phyloP scores from a whole-genome alignment of 2,888 invertebrate genomes.

The Muscina levida region DNA sequence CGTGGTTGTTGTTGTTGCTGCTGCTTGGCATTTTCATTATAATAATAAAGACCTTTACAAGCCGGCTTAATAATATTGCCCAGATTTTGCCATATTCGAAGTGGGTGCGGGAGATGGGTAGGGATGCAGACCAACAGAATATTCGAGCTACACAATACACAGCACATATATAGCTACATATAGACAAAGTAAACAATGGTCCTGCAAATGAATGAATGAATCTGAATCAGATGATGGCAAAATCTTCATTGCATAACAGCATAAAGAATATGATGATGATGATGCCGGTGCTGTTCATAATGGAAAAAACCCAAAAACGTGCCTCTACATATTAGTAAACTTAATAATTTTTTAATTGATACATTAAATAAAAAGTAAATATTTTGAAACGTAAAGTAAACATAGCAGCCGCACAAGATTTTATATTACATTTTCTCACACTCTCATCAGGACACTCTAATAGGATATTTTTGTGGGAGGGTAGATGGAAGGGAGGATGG shows the following conservation, averaged over 20 bases:
- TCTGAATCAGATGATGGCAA: not conserved
- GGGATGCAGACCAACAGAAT: constrained; percentile 44
- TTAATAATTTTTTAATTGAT: constrained; percentile 80
- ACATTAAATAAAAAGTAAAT: constrained; percentile 77
- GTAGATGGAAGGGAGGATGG: too few species aligned
- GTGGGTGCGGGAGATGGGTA: constrained; percentile 13
- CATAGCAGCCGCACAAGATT: constrained; percentile 33
- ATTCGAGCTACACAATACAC: constrained; percentile 21
- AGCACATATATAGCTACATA: not conserved
- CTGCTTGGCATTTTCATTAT: constrained; percentile 51
- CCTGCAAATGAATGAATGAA: constrained; percentile 27
- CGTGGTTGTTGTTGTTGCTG: not conserved
- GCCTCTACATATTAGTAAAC: constrained; percentile 78
- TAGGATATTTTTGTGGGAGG: too few species aligned
- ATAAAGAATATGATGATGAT: constrained; percentile 24
- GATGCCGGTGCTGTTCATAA: not conserved
- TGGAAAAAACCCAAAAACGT: constrained; percentile 70
- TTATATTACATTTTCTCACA: not conserved
- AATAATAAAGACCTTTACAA: constrained; percentile 62
- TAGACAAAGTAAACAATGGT: constrained; percentile 29
- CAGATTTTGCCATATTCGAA: constrained; percentile 1
- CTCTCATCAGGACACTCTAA: not conserved
- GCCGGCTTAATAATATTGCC: constrained; percentile 51
- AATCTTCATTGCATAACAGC: constrained; percentile 65
- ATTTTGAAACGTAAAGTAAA: constrained; percentile 69